Percentiles rank a stretch among this genome's conserved stretches.
Evolutionary conservation across 2,888 invertebrate species (phyloP).

Genomic region (Cynaeus angustus): DNA sequence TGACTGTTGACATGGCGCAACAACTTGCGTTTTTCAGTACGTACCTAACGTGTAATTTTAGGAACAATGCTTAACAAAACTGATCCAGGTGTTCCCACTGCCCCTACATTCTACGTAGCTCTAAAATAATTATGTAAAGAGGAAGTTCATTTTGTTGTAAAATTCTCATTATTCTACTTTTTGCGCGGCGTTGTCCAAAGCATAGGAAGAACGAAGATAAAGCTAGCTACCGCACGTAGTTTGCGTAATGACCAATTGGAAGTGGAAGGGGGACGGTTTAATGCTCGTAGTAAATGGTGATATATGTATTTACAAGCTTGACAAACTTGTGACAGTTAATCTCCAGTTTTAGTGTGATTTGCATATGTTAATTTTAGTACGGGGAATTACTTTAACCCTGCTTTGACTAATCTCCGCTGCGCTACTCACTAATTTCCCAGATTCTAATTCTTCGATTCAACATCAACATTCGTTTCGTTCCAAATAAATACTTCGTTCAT

Average conservation of each 20-base stretch:
- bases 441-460: conserved; percentile 54
- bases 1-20: conserved; percentile 43
- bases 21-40: conserved; percentile 31
- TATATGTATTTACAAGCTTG: conserved; percentile 63
- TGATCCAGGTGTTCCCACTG: conserved; percentile 48
- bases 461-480: conserved; percentile 40
- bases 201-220: conserved; percentile 27
- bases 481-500: conserved; percentile 28
- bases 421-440: conserved; percentile 58
- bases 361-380: conserved; percentile 67
- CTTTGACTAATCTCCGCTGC: conserved; percentile 62
- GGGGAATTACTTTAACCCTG: conserved; percentile 64
- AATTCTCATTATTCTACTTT: conserved; percentile 25
- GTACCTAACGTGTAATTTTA: conserved; percentile 47
- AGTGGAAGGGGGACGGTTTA: conserved; percentile 44
- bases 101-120: conserved; percentile 16
- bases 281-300: conserved; percentile 55
- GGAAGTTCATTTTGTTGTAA: conserved; percentile 34
- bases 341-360: conserved; percentile 66
- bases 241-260: conserved; percentile 47
- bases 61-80: conserved; percentile 48
- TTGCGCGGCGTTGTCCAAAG: background rate
- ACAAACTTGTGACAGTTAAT: conserved; percentile 69
- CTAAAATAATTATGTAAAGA: conserved; percentile 40
- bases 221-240: conserved; percentile 32